Evolutionary conservation across 2,113 vertebrate species (phyloP).

Genomic region (Chaetura pelagica): DNA sequence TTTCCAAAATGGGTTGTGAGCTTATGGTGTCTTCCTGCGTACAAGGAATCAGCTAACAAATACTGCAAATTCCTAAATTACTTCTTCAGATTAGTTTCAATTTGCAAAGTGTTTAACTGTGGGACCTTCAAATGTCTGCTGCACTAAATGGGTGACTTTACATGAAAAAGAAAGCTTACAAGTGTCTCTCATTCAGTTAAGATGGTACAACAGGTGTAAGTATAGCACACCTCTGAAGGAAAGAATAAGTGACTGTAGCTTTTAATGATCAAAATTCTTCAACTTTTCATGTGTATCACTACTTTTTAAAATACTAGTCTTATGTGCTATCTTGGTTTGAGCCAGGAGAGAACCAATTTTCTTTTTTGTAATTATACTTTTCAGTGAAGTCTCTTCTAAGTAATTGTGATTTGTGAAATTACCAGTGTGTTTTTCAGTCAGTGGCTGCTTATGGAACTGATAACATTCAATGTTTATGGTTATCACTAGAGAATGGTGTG

Average conservation of each 20-base stretch:
- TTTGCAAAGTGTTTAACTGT: background rate
- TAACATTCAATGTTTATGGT: no score
- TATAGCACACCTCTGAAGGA: background rate
- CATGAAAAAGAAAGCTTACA: background rate
- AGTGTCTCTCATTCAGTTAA: background rate
- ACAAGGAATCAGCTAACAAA: background rate
- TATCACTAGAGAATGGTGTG: no score
- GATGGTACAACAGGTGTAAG: background rate
- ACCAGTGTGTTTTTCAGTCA: no score
- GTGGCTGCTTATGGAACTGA: no score
- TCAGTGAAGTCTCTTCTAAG: no score
- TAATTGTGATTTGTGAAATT: no score
- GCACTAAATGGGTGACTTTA: background rate
- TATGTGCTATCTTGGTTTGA: no score
- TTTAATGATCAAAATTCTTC: background rate
- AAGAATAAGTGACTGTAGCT: background rate
- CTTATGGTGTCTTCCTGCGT: background rate
- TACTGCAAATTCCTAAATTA: background rate
- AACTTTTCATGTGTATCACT: background rate
- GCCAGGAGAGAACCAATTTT: no score
- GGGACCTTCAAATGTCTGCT: background rate
- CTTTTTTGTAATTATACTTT: no score
- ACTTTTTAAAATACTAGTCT: background rate
- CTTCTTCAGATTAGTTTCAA: background rate
- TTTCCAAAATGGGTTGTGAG: background rate